Evolutionary conservation across 1,140 invertebrate species (phyloP).

Genomic region (Aphaenogaster floridana): DNA sequence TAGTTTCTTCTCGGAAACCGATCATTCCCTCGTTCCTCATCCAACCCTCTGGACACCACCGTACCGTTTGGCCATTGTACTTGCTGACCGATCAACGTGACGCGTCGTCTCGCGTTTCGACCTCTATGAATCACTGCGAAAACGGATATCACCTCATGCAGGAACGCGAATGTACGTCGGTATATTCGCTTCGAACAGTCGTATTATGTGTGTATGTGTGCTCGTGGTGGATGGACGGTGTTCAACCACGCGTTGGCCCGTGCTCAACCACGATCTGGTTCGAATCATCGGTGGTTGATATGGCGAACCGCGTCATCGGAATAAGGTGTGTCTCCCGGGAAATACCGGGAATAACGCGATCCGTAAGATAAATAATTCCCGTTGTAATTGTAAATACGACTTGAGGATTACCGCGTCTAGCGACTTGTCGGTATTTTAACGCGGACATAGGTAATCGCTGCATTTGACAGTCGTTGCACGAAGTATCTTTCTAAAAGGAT

Average conservation of each 20-base stretch:
- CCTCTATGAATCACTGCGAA: conserved; percentile 68
- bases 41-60: conserved; percentile 6
- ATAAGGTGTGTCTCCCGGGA: conserved; percentile 22
- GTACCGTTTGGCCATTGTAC: conserved; percentile 64
- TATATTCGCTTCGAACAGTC: neutral
- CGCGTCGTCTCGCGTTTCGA: conserved; percentile 44
- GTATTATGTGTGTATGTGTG: neutral
- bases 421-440: neutral
- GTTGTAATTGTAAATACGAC: neutral
- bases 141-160: conserved; percentile 65
- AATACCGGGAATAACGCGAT: neutral
- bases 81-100: conserved; percentile 52
- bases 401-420: conserved; percentile 28
- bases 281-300: neutral
- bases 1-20: conserved; percentile 67
- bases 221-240: neutral
- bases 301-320: neutral
- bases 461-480: neutral
- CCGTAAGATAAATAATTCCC: conserved; percentile 21
- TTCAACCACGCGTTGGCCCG: conserved; percentile 18
- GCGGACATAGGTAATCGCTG: neutral
- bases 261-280: conserved; percentile 44
- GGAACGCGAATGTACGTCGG: conserved; percentile 26
- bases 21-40: conserved; percentile 46
- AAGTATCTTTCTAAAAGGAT: neutral